Evolutionary conservation across 2,888 invertebrate species (phyloP).

Genomic region (Plagodis pulveraria): DNA sequence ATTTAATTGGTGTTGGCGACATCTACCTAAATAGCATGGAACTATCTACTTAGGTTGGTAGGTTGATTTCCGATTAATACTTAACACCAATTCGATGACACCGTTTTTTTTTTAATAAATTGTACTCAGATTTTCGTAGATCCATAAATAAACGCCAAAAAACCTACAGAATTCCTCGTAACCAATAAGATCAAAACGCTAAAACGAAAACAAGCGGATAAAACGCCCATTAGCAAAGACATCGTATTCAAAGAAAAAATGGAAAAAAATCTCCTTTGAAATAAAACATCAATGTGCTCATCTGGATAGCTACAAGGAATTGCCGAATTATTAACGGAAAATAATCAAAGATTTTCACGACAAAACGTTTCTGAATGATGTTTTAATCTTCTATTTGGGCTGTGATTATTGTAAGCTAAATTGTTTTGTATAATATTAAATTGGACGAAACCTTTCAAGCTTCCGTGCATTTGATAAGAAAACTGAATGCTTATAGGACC

Average conservation of each 20-base stretch:
- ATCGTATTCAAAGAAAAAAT: conserved; percentile 23
- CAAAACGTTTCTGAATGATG: conserved; percentile 1
- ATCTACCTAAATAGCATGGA: no score
- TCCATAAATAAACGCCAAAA: neutral
- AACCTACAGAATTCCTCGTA: conserved; percentile 4
- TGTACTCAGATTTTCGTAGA: no score
- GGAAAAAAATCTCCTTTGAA: conserved; percentile 17
- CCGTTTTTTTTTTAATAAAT: no score
- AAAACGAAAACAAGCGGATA: conserved; percentile 24
- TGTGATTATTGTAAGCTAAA: conserved; percentile 1
- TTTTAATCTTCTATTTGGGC: conserved; percentile 9
- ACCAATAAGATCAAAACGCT: conserved; percentile 16
- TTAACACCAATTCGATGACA: no score
- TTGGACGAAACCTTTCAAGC: no score
- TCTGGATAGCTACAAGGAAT: conserved; percentile 18
- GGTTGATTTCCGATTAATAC: no score
- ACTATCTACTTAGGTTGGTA: no score
- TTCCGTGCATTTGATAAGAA: no score
- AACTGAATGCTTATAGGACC: no score
- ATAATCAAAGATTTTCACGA: conserved; percentile 21
- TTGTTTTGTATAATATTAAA: no score
- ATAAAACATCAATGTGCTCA: conserved; percentile 24
- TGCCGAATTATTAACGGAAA: conserved; percentile 27
- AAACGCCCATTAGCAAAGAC: conserved; percentile 20
- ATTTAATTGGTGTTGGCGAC: no score